Evolutionary conservation across 2,888 invertebrate species (phyloP).

Genomic region (Andrena camellia): DNA sequence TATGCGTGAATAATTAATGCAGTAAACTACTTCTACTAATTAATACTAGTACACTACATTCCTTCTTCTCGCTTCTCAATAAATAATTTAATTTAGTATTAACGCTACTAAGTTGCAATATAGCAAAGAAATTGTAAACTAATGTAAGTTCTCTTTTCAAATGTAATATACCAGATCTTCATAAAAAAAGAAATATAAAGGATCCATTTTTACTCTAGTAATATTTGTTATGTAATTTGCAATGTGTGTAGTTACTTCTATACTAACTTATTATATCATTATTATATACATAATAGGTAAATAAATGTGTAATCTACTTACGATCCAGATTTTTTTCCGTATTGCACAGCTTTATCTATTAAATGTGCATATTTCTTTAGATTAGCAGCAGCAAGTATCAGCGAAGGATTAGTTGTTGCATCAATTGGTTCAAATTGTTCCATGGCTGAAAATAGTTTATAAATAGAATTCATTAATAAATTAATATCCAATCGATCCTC

Average conservation of each 20-base stretch:
- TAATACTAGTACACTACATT: neutral
- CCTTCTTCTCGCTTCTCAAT: neutral
- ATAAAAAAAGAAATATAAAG: constrained; percentile 7
- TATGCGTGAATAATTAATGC: neutral
- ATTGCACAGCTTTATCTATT: constrained; percentile 95
- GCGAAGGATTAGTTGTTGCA: constrained; percentile 99
- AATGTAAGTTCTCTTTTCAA: neutral
- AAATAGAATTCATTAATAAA: constrained; percentile 27
- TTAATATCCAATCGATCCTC: neutral
- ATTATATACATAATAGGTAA: too few species aligned
- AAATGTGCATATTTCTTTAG: constrained; percentile 97
- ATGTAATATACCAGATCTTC: neutral
- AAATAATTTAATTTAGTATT: neutral
- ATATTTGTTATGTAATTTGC: constrained; percentile 4
- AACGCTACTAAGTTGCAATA: neutral
- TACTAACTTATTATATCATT: neutral
- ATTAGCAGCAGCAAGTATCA: constrained; percentile 97
- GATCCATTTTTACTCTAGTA: neutral
- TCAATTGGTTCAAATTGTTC: constrained; percentile 98
- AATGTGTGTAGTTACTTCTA: neutral
- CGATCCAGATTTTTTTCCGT: constrained; percentile 90
- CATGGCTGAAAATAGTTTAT: constrained; percentile 90
- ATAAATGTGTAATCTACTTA: constrained; percentile 81
- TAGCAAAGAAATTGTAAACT: neutral
- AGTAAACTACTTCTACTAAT: neutral